phyloP scores from a whole-genome alignment of 2,797 vertebrate genomes.

The Zenarchopterus dispar region DNA sequence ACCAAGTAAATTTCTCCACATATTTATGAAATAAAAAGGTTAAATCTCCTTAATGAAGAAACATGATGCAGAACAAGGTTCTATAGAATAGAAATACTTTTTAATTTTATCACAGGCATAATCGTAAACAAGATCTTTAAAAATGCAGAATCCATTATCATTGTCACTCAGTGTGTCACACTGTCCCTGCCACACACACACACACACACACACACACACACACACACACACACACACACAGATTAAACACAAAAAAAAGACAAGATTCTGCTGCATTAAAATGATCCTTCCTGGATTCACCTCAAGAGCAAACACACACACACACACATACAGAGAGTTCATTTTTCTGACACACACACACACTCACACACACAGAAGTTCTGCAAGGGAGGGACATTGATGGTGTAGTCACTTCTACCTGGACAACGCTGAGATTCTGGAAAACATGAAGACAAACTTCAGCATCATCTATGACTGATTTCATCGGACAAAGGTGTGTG shows the following conservation, averaged over 20 bases:
- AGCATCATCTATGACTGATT: neutral
- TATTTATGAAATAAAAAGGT: too few relatives aligned
- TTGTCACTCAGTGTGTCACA: constrained; percentile 46
- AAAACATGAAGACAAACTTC: neutral
- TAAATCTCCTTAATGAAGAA: too few relatives aligned
- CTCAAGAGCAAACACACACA: constrained; percentile 5
- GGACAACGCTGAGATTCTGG: constrained; percentile 80
- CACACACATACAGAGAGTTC: constrained; percentile 2
- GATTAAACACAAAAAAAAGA: constrained; percentile 57
- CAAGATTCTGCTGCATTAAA: constrained; percentile 74
- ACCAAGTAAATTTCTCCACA: too few relatives aligned
- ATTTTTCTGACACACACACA: neutral
- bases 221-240: too few relatives aligned
- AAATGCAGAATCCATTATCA: constrained; percentile 77
- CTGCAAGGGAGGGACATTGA: constrained; percentile 43
- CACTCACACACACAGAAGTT: constrained; percentile 16
- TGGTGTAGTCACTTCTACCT: constrained; percentile 81
- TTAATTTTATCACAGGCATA: constrained; percentile 85
- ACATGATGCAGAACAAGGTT: neutral
- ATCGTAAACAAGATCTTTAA: constrained; percentile 83
- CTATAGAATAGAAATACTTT: constrained; percentile 86
- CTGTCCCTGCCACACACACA: fast-evolving
- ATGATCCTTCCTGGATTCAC: constrained; percentile 52
- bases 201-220: neutral
- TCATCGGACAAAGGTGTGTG: neutral